Evolutionary conservation across 2,797 vertebrate genomes (phyloP), one percentile per base, ranked within the genome.

Genomic region (Coregonus ussuriensis): DNA sequence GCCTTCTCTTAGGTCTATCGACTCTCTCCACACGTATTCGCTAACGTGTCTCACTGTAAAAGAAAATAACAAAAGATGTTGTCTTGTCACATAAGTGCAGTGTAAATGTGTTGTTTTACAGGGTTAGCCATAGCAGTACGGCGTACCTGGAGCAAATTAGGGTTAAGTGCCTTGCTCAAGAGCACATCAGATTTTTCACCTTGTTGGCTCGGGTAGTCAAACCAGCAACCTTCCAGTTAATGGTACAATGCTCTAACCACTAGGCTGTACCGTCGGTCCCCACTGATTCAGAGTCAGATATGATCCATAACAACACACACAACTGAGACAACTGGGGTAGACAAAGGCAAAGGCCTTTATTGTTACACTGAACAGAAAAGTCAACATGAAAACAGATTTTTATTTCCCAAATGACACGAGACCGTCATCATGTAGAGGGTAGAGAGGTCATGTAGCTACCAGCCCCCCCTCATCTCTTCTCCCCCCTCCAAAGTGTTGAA

Each of bases 381-480:
- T 16, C 4, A 72, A 72, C 52, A 5, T 9, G 52, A 56, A 29
- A 14, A 72, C 16, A 33, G 29, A 35, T 72, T 76, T 75, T 35
- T 33, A 65, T 75, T 53, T 82, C 87, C 21, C 74, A 51, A 77
- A 83, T 68, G 47, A 79, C 84, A 88, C 62, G 77, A 74, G 80
- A 78, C 81, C 76, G 79, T 81, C 74, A 72, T 75, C 35, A 67
- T 65, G n/a, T 72, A 85, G 74, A 83, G 86, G 86, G 88, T 82
- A 89, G 87, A 90, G 92, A 95, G 94, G 94, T 95, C 95, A 95
- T 89, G 84, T 83, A 84, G 89, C 87, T 89, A 84, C 85, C 87
- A 88, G 86, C 88, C 87, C 82, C 88, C 88, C 86, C 80, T 86
- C 56, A 21, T 6, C 56, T n/a, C 59, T 47, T 47, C 31, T 33